These are phyloP conservation scores for Bos indicus DNA, from an alignment of 2,113 vertebrate genomes.

Conservation along the genomic window DNA sequence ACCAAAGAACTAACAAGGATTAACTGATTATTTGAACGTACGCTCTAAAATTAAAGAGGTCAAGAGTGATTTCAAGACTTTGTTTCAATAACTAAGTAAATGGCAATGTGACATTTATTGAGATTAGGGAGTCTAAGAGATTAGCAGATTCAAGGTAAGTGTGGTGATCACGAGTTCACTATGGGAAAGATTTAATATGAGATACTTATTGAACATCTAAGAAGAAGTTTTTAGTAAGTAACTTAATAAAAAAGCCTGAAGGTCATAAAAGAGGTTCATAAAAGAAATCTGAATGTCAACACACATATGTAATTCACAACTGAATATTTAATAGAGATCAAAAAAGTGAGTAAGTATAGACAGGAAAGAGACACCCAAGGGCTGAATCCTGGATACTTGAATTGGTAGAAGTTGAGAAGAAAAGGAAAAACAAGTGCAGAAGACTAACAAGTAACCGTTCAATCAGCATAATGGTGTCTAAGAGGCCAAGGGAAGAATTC, in stretches of 20 bases:
- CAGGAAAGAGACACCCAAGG: neutral
- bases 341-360: neutral
- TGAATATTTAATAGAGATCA: neutral
- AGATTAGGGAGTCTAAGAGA: neutral
- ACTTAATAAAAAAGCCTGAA: neutral
- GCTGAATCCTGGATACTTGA: neutral
- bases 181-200: neutral
- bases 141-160: neutral
- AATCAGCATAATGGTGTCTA: neutral
- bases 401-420: neutral
- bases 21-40: neutral
- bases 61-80: neutral
- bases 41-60: neutral
- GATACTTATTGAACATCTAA: neutral
- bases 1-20: neutral
- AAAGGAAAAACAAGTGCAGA: neutral
- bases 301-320: neutral
- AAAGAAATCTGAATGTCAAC: neutral
- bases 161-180: neutral
- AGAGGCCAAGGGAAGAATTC: neutral
- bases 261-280: neutral
- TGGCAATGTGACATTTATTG: neutral
- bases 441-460: neutral
- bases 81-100: neutral
- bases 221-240: neutral